phyloP scores from a whole-genome alignment of 2,888 invertebrate species.

The Acholoe squamosa region DNA sequence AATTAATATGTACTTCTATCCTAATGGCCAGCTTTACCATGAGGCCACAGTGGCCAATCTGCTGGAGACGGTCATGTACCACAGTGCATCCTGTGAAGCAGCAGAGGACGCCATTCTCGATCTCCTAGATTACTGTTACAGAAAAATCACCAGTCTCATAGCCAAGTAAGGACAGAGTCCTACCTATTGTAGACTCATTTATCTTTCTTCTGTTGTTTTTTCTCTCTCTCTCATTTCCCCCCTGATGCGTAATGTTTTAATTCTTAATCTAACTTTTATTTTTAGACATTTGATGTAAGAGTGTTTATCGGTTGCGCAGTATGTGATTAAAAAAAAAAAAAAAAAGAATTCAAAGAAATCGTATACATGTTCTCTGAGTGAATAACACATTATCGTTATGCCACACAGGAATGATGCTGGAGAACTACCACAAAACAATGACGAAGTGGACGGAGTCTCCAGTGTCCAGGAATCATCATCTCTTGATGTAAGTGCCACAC shows the following conservation, averaged over 20 bases:
- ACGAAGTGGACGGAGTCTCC: conserved; percentile 58
- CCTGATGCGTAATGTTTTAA: too few relatives aligned
- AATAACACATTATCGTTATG: not conserved
- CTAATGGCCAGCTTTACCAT: conserved; percentile 87
- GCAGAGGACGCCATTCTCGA: conserved; percentile 91
- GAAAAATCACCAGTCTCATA: conserved; percentile 85
- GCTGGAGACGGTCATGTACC: conserved; percentile 92
- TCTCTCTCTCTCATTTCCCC: not conserved
- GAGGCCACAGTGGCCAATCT: conserved; percentile 91
- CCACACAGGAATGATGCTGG: conserved; percentile 6
- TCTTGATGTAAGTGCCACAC: conserved; percentile 65
- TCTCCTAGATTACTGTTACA: conserved; percentile 91
- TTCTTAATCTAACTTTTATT: too few relatives aligned
- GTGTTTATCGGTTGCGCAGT: too few relatives aligned
- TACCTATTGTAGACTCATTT: too few relatives aligned
- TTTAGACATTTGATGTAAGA: too few relatives aligned
- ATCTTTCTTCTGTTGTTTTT: too few relatives aligned
- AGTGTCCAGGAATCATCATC: conserved; percentile 59
- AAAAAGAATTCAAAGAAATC: too few relatives aligned
- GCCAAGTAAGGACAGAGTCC: conserved; percentile 67
- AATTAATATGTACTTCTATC: not conserved
- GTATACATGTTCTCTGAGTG: too few relatives aligned
- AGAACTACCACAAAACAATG: conserved; percentile 56
- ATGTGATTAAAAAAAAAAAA: too few relatives aligned
- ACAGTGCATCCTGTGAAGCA: conserved; percentile 90